Evolutionary conservation across 2,888 invertebrate genomes (phyloP), one percentile per base, ranked within the genome.

Genomic region (Ceriagrion tenellum): DNA sequence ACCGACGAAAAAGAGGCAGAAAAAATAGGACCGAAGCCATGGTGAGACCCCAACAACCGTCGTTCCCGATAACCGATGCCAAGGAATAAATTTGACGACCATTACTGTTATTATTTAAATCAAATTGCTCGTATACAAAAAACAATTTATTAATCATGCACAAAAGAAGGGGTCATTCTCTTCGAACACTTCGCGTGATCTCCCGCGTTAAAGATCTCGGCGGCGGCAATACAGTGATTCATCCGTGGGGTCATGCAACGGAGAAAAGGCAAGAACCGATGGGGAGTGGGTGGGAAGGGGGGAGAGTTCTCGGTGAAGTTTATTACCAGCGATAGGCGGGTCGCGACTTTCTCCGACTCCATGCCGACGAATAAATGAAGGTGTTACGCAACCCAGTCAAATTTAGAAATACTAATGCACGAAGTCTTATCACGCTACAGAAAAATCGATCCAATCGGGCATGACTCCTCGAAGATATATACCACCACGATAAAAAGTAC

Each of bases 191-290:
- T 26, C 93, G 47, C 93, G 93, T 93, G 93, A 93, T 63, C 23
- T n/a, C 69, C 10, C 16, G n/a, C 30, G 23, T 47, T 40, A 40
- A 69, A 12, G 69, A 35, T 47, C 55, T 93, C 74, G 89, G 55
- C 89, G 89, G 55, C 89, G 26, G 55, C 47, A 55, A 55, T n/a
- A 23, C 26, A 47, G 89, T 69, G 93, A 93, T 74, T 93, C 93
- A 93, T 35, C 23, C 26, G 23, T 16, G 59, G 40, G 47, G 93
- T 93, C 93, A 93, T 93, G 93, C 59, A 40, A 93, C 26, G 69
- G 93, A 26, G 74, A 74, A 93, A 13, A 93, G 93, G 93, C n/a
- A n/a, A n/a, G n/a, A n/a, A n/a, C n/a, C n/a, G n/a, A n/a, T 69
- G 93, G 47, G 47, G 23, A 16, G 16, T 12, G 0, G 13, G 59